phyloP scores from a whole-genome alignment of 2,888 invertebrate genomes.

The Andricus quercusramuli region DNA sequence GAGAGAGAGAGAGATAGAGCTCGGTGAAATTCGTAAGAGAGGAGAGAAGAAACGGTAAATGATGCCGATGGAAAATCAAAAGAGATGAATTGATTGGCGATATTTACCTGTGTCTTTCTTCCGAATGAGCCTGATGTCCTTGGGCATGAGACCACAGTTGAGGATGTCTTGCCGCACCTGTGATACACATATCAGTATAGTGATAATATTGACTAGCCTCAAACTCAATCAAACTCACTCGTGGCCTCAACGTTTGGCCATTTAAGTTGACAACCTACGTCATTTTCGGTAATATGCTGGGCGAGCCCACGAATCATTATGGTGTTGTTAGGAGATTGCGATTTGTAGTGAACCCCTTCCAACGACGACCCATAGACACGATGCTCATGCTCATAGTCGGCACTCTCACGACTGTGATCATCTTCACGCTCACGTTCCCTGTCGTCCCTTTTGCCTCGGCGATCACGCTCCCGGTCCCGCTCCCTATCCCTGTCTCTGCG shows the following conservation, averaged over 20 bases:
- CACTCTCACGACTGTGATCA: slow-evolving; percentile 74
- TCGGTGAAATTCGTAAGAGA: slow-evolving; percentile 1
- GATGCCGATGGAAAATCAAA: slow-evolving; percentile 43
- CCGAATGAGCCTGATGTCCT: slow-evolving; percentile 90
- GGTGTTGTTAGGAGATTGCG: slow-evolving; percentile 84
- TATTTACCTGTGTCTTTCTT: slow-evolving; percentile 91
- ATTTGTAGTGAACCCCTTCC: slow-evolving; percentile 80
- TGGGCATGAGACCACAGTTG: slow-evolving; percentile 86
- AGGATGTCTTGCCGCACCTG: slow-evolving; percentile 90
- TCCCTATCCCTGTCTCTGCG: slow-evolving; percentile 67
- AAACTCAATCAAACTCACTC: slow-evolving; percentile 57
- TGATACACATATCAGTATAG: slow-evolving; percentile 72
- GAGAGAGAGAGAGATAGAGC: no score
- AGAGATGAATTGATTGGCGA: slow-evolving; percentile 11
- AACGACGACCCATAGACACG: slow-evolving; percentile 73
- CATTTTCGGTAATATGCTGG: slow-evolving; percentile 88
- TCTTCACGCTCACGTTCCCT: slow-evolving; percentile 74
- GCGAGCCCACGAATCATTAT: slow-evolving; percentile 88
- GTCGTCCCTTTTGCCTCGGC: slow-evolving; percentile 58
- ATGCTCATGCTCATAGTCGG: slow-evolving; percentile 75
- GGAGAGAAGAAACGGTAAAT: slow-evolving; percentile 29
- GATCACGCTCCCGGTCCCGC: slow-evolving; percentile 62
- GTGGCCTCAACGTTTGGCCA: slow-evolving; percentile 58
- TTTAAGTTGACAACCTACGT: slow-evolving; percentile 80
- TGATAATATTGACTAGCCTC: slow-evolving; percentile 61